These are phyloP conservation scores for Subanguina moxae DNA, from an alignment of 1,140 invertebrate genomes.

Conservation along the genomic window DNA sequence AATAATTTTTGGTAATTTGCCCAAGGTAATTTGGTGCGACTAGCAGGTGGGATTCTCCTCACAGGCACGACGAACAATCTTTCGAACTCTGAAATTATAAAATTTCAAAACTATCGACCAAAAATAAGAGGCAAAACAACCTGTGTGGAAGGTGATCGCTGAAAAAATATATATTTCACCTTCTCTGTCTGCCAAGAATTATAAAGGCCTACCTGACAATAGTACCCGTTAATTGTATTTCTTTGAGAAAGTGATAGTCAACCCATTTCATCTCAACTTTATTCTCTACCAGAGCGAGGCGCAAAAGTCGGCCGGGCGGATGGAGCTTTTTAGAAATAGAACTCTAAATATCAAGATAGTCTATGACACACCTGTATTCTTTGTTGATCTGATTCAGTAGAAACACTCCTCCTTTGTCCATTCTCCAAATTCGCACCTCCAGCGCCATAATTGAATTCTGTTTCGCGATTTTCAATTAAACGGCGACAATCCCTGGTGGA, in stretches of 20 bases:
- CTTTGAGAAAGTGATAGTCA: not conserved
- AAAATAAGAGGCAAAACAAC: too few relatives aligned
- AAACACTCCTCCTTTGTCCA: not conserved
- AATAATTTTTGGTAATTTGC: too few relatives aligned
- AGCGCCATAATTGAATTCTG: not conserved
- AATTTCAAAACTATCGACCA: not conserved
- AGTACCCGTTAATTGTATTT: constrained; percentile 10
- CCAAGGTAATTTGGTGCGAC: too few relatives aligned
- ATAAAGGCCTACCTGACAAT: not conserved
- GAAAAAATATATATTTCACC: too few relatives aligned
- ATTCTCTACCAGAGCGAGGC: not conserved
- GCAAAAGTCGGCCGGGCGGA: constrained; percentile 7
- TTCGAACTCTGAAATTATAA: not conserved
- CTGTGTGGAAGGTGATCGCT: too few relatives aligned
- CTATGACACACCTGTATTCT: not conserved
- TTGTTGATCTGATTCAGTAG: not conserved
- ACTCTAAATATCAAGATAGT: too few relatives aligned
- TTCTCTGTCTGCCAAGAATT: too few relatives aligned
- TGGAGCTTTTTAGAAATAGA: constrained; percentile 5
- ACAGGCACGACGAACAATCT: not conserved
- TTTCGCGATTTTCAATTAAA: not conserved
- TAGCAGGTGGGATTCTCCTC: not conserved
- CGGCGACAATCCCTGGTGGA: not conserved
- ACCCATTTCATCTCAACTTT: constrained; percentile 7
- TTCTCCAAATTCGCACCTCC: not conserved